phyloP scores from a whole-genome alignment of 2,888 invertebrate species.

The Archips xylosteana region DNA sequence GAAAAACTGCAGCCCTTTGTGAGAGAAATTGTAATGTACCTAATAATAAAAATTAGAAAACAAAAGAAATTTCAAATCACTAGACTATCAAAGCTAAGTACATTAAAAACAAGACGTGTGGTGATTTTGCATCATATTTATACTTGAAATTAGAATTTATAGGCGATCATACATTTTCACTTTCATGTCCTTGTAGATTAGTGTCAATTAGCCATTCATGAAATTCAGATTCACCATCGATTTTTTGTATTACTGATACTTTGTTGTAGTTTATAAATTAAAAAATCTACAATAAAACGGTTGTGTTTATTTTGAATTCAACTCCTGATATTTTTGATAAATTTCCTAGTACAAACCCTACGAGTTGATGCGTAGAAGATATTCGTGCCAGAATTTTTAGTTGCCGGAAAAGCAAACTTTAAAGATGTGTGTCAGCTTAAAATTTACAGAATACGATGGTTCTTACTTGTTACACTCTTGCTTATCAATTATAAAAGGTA shows the following conservation, averaged over 20 bases:
- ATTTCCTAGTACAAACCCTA: neutral
- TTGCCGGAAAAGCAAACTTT: neutral
- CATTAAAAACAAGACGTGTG: neutral
- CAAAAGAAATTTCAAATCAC: neutral
- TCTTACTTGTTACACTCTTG: neutral
- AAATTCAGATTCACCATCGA: conserved; percentile 48
- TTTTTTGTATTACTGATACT: conserved; percentile 54
- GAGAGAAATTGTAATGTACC: too few relatives aligned
- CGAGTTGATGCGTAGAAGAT: neutral
- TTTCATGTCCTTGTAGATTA: conserved; percentile 27
- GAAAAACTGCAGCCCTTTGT: neutral
- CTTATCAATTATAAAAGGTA: neutral
- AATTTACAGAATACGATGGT: conserved; percentile 2
- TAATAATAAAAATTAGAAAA: neutral
- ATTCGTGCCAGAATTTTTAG: neutral
- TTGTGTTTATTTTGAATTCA: conserved; percentile 4
- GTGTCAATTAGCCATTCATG: conserved; percentile 18
- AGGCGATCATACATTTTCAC: conserved; percentile 16
- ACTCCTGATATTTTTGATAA: neutral
- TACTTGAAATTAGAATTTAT: conserved; percentile 17
- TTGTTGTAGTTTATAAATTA: conserved; percentile 64
- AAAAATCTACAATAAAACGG: conserved; percentile 43
- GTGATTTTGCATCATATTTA: conserved; percentile 9
- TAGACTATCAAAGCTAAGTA: neutral
- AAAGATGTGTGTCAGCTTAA: neutral